phyloP scores from a whole-genome alignment of 1,140 invertebrate genomes.

The Orius insidiosus region DNA sequence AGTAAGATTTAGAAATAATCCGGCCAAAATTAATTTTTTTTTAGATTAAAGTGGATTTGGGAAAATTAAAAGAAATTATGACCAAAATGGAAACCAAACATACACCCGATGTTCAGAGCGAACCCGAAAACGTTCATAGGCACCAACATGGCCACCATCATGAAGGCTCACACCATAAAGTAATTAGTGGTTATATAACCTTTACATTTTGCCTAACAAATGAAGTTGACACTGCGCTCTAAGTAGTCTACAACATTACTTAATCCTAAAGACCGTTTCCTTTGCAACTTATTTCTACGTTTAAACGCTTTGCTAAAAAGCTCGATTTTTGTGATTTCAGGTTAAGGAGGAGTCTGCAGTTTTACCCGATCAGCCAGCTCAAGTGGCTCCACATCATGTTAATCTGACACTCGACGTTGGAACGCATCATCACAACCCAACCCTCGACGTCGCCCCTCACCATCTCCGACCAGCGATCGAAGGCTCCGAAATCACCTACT shows the following conservation, averaged over 20 bases:
- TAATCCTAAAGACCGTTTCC: too few species aligned
- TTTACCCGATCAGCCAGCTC: too few species aligned
- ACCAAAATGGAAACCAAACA: slow-evolving; percentile 5
- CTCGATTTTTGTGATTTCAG: too few species aligned
- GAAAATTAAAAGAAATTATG: slow-evolving; percentile 8
- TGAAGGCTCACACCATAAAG: background rate
- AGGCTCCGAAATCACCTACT: slow-evolving; percentile 33
- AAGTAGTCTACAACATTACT: too few species aligned
- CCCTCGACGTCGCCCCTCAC: slow-evolving; percentile 32
- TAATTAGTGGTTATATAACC: background rate
- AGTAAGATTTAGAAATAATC: background rate
- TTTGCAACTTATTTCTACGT: too few species aligned
- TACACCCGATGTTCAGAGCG: slow-evolving; percentile 1
- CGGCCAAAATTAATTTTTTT: slow-evolving; percentile 3
- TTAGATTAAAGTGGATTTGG: slow-evolving; percentile 12
- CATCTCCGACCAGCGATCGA: slow-evolving; percentile 31
- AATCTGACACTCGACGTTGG: background rate
- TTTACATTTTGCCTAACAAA: too few species aligned
- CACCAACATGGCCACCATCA: slow-evolving; percentile 13
- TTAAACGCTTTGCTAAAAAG: too few species aligned
- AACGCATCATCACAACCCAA: slow-evolving; percentile 16
- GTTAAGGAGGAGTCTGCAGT: too few species aligned
- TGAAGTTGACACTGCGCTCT: too few species aligned
- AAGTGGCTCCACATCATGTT: too few species aligned
- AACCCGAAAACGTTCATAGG: slow-evolving; percentile 3